Evolutionary conservation across 2,888 invertebrate species (phyloP), one percentile per base, ranked within the genome.

Genomic region (Cybosia mesomella): DNA sequence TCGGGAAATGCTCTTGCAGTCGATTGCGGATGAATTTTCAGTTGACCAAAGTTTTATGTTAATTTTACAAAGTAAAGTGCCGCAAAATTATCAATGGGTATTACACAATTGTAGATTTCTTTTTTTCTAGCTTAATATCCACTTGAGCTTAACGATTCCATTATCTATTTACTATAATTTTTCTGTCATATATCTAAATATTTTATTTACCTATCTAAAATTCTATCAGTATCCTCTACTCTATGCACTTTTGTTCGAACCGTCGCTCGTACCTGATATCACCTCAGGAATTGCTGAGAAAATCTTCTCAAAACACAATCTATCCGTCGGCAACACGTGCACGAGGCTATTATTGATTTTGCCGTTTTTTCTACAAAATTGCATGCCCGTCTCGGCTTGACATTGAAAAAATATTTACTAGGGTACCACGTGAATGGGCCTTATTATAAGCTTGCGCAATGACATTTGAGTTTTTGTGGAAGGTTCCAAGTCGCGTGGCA

Each of bases 251-350:
- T 82, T 87, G 68, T 80, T 55, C 71, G 67, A 75, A 75, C 67
- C 73, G 70, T 75, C 64, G 24, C 64, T 57, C 86, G 85, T 94
- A 93, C 94, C 93, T 94, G 92, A 88, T 88, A 85, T 86, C 83
- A 87, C 86, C 88, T 89, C 85, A 85, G 85, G 86, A 80, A 87
- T 85, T 89, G 90, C 89, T 94, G 93, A 93, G 95, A 94, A 93
- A 83, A 93, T 92, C 92, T 89, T 88, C 90, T 90, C 79, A 89
- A 92, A 92, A 91, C 89, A 89, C 91, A 92, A 94, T 94, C 94
- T 93, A 92, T 95, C 94, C 94, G 88, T 89, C 90, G 91, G 80
- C 91, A 93, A 95, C 95, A 95, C 95, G 95, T 95, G 95, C 95
- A 95, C 90, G 83, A 77, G 79, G 87, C 94, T 88, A 94, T 94